Base-by-base conservation (phyloP, 2,888 invertebrate species). In the Fragum fragum region DNA sequence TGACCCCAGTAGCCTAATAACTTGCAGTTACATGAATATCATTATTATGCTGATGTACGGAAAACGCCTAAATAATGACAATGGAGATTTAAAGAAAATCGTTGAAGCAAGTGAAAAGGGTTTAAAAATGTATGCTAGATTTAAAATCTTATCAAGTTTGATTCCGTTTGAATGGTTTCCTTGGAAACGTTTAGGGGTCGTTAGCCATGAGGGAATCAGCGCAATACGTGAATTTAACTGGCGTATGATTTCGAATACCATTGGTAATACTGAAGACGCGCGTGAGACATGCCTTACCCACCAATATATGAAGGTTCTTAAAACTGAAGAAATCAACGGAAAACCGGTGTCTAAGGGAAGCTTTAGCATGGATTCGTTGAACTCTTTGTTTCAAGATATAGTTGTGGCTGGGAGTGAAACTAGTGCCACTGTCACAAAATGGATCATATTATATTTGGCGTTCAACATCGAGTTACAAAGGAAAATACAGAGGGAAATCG, bases 331-430 rank as follows among this genome's bases (percentile, higher is more conserved):
- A 26, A 28, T 1, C 16, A 57, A 26, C 16, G 26, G 77, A 77
- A 76, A 66, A 63, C 14, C 72, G 9, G 29, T 79, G 42, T 11
- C 18, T 21, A 3, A 21, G 2, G 21, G 11, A 1, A 23, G 14
- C 1, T 14, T 14, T 1, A 66, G 16, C 2, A 0, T 5, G 3
- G 21, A 36, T 9, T 66, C 2, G 1, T 7, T 9, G 1, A 66
- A 11, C 21, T 5, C 2, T n/a, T 66, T 18, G n/a, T 32, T 21
- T 42, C 1, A 32, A 36, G 68, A 80, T 7, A 18, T 80, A 7
- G 14, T 76, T 11, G 52, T 28, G 1, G 66, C 80, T 26, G 75
- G 80, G 11, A 76, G 68, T 26, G 80, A 76, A 21, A 80, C 80
- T 1, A 69, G 66, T 1, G 66, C 72, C 18, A 68, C 53, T 16